Percentiles rank a stretch among this genome's conserved stretches.
Conservation (phyloP, 2,113 vertebrate genomes). For the Euleptes europaea region DNA sequence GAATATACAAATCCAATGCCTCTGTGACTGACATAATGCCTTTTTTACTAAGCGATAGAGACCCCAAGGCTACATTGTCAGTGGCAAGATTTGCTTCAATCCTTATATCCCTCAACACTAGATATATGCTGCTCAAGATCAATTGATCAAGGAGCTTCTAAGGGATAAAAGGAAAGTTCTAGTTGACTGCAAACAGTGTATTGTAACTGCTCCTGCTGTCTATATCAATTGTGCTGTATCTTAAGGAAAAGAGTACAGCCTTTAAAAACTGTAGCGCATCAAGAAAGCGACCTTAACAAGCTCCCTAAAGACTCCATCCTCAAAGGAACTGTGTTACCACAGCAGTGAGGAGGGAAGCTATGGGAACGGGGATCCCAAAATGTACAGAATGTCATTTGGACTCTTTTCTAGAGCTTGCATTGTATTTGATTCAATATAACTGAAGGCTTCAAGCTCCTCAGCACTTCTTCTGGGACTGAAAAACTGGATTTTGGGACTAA, state of each 20-base stretch:
- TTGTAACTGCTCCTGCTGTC: neutral
- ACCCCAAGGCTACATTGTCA: too few relatives aligned
- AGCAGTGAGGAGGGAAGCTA: neutral
- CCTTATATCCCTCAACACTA: too few relatives aligned
- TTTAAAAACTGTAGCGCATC: neutral
- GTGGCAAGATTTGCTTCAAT: too few relatives aligned
- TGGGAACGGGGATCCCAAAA: neutral
- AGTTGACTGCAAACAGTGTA: too few relatives aligned
- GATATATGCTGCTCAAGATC: too few relatives aligned
- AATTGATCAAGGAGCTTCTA: too few relatives aligned
- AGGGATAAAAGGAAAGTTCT: too few relatives aligned
- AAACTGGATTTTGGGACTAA: neutral
- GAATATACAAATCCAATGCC: too few relatives aligned
- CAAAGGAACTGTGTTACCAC: neutral
- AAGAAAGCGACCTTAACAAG: neutral
- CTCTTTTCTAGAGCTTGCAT: neutral
- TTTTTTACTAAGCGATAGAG: too few relatives aligned
- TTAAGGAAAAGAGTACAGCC: neutral
- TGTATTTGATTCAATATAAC: neutral
- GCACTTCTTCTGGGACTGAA: neutral
- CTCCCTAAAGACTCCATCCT: neutral
- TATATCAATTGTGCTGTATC: neutral
- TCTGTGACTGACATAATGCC: too few relatives aligned
- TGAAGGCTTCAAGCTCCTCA: neutral
- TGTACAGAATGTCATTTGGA: neutral